Conservation (phyloP, 2,113 vertebrate species). For the Zeus faber region DNA sequence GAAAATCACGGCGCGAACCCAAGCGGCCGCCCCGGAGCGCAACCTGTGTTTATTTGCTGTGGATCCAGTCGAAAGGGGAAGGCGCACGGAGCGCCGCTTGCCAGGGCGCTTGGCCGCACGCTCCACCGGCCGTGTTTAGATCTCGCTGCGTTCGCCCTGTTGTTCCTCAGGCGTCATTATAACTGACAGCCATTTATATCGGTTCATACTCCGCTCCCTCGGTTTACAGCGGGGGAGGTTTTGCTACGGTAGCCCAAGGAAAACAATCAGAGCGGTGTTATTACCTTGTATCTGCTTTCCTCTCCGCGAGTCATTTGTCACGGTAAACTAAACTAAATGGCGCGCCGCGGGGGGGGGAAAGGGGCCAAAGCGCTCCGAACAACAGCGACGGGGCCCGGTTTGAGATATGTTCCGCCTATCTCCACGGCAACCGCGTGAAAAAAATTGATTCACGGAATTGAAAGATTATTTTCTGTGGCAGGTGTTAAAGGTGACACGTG, state of each 20-base stretch:
- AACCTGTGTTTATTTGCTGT: constrained; percentile 61
- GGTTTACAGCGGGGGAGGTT: constrained; percentile 26
- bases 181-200: constrained; percentile 56
- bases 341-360: no score
- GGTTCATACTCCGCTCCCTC: constrained; percentile 35
- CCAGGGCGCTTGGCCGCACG: constrained; percentile 41
- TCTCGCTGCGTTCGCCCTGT: constrained; percentile 41
- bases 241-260: constrained; percentile 56
- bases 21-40: constrained; percentile 41
- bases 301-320: constrained; percentile 53
- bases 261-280: constrained; percentile 58
- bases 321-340: constrained; percentile 40
- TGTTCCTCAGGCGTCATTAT: constrained; percentile 48
- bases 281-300: constrained; percentile 51
- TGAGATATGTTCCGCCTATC: no score
- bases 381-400: constrained; percentile 23
- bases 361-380: constrained; percentile 35
- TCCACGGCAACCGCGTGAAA: no score
- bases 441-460: no score
- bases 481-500: constrained; percentile 21
- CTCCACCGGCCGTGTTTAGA: constrained; percentile 45
- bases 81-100: constrained; percentile 43
- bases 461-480: constrained; percentile 32
- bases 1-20: constrained; percentile 30
- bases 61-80: constrained; percentile 55